Base-by-base conservation (phyloP, 2,113 vertebrate genomes). In the Caretta caretta region DNA sequence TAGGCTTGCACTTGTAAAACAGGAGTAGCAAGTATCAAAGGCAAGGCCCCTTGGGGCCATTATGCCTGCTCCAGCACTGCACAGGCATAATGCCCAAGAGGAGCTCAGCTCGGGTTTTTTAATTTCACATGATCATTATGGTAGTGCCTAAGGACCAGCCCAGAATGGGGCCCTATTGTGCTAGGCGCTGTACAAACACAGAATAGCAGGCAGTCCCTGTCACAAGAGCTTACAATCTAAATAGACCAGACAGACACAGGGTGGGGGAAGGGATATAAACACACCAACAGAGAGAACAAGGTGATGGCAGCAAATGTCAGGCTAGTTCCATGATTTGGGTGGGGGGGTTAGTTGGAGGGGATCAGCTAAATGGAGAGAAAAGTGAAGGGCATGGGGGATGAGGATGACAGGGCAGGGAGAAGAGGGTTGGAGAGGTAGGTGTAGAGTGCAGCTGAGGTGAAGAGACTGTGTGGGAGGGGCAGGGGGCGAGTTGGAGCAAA, bases 71-170 rank as follows among this genome's bases (percentile, higher is more conserved):
- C 42, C 1, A 2, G 2, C 50, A 62, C 83, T 80, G 51, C 72
- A 0, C 0, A 5, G 29, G 25, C 72, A 83, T 75, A 31, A 20
- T 0, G 0, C 12, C 11, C 8, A 51, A 0, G 0, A 25, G 35
- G 27, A 31, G 6, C 5, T 3, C 1, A 1, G 38, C 7, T 4
- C 14, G 5, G 7, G 53, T 35, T 62, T 5, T 62, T 65, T 65
- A n/a, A n/a, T 65, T 65, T 35, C 31, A 65, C 16, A 16, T 65
- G 31, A 65, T 65, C 31, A 65, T 14, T 65, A 16, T 65, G 31
- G 62, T 35, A 17, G 62, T 65, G 31, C 31, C 14, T 65, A n/a
- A 65, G 62, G 31, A 65, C 16, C 27, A 17, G 31, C 6, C 31
- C 62, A 65, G 62, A 65, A 65, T 65, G 62, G 59, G 62, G 14